A percentile compares a stretch with the other conserved stretches of the same genome.
These are phyloP conservation scores for Odontophorus gujanensis DNA, from an alignment of 2,113 vertebrate genomes.

Conservation along the genomic window DNA sequence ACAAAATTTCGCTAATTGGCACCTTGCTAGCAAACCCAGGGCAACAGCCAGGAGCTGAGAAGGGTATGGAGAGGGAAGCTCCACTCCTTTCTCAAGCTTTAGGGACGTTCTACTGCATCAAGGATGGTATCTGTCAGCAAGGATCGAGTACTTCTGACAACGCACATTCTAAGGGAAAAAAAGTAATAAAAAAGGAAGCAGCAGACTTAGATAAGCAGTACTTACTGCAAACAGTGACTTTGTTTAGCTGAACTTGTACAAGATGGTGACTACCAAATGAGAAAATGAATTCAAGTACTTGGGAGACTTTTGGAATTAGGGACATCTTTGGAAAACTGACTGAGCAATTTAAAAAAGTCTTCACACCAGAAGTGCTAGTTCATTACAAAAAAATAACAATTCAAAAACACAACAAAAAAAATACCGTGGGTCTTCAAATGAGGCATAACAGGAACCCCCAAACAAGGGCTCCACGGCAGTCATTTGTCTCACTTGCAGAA, in stretches of 20 bases:
- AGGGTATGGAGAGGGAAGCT: not conserved
- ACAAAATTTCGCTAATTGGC: not conserved
- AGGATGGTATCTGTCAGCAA: not conserved
- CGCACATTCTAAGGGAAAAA: rapidly evolving
- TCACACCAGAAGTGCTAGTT: not conserved
- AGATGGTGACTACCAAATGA: not conserved
- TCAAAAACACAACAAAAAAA: not conserved
- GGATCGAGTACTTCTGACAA: not conserved
- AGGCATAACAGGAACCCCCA: not conserved
- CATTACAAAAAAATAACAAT: not conserved
- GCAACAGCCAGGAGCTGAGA: not conserved
- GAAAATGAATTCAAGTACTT: not conserved
- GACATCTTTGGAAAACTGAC: not conserved
- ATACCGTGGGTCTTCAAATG: rapidly evolving
- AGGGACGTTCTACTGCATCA: not conserved
- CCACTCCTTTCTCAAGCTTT: not conserved
- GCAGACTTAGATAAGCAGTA: not conserved
- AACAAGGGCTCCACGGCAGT: not conserved
- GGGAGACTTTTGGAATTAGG: not conserved
- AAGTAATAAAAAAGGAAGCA: not conserved
- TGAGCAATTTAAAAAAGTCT: not conserved
- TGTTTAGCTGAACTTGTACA: not conserved
- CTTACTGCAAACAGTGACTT: not conserved
- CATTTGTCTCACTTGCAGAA: constrained; percentile 58
- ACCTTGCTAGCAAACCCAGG: not conserved